These are phyloP conservation scores for Varecia variegata DNA, from an alignment of 2,797 vertebrate species.

Conservation along the genomic window DNA sequence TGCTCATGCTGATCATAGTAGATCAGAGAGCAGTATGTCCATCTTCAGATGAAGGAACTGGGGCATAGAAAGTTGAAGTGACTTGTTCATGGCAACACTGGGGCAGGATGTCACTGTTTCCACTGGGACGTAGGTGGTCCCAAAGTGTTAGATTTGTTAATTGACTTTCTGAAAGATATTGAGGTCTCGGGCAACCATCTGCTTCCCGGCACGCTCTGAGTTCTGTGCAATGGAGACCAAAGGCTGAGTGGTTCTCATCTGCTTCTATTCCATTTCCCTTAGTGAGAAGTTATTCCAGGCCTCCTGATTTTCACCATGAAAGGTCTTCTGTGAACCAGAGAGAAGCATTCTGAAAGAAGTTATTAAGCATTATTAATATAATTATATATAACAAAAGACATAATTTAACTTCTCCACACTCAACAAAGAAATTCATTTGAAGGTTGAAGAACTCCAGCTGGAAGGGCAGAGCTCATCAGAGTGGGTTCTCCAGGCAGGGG, in stretches of 20 bases:
- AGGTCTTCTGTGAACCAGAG: slow-evolving; percentile 54
- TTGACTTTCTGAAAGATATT: background rate
- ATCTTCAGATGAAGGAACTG: background rate
- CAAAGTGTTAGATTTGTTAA: background rate
- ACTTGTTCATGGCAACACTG: background rate
- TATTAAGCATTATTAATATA: slow-evolving; percentile 78
- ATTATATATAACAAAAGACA: slow-evolving; percentile 78
- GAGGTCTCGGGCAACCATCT: background rate
- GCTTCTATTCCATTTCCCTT: background rate
- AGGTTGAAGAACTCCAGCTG: slow-evolving; percentile 71
- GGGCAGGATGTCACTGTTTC: background rate
- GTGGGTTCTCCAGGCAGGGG: background rate
- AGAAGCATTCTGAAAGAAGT: slow-evolving; percentile 70
- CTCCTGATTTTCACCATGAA: slow-evolving; percentile 53
- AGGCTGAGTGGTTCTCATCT: background rate
- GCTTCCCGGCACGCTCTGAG: background rate
- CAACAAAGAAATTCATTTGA: slow-evolving; percentile 75
- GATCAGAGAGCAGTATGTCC: background rate
- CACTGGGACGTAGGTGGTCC: background rate
- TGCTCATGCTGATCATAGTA: background rate
- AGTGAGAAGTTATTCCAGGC: slow-evolving; percentile 49
- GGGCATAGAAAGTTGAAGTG: background rate
- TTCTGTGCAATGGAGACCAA: background rate
- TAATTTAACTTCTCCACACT: slow-evolving; percentile 77
- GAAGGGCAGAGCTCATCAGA: slow-evolving; percentile 41